Evolutionary conservation across 2,888 invertebrate genomes (phyloP).

Genomic region (Abrostola triplasia): DNA sequence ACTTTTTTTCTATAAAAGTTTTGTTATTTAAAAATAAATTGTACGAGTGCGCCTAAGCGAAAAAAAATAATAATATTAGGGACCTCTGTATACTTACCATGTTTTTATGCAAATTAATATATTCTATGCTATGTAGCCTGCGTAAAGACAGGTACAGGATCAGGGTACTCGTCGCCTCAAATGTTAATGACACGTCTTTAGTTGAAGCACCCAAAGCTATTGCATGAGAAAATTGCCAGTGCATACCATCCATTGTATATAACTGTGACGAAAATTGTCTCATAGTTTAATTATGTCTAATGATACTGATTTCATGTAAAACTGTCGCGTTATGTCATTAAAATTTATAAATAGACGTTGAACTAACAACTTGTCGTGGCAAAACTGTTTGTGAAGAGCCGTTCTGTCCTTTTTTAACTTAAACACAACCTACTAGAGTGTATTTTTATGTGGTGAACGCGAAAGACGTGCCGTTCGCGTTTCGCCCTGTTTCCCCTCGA

Average conservation of each 20-base stretch:
- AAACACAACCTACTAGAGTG: slow-evolving; percentile 28
- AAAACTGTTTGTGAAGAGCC: slow-evolving; percentile 60
- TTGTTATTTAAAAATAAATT: no score
- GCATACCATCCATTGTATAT: slow-evolving; percentile 34
- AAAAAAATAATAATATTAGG: no score
- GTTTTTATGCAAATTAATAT: no score
- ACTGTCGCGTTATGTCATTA: slow-evolving; percentile 59
- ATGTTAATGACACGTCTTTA: not conserved
- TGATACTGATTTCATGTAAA: slow-evolving; percentile 57
- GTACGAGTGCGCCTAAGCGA: no score
- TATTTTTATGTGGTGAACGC: slow-evolving; percentile 41
- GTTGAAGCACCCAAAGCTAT: slow-evolving; percentile 19
- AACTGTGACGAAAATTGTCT: slow-evolving; percentile 39
- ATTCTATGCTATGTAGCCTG: no score
- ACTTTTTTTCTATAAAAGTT: no score
- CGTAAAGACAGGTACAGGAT: no score
- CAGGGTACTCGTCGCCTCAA: no score
- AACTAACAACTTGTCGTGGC: slow-evolving; percentile 54
- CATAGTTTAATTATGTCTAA: slow-evolving; percentile 52
- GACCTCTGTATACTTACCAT: no score
- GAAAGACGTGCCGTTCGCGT: slow-evolving; percentile 58
- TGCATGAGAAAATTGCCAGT: slow-evolving; percentile 37
- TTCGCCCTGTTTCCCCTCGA: slow-evolving; percentile 79
- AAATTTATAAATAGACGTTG: slow-evolving; percentile 55
- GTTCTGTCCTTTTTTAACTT: slow-evolving; percentile 38